Percentiles rank a stretch among this genome's conserved stretches.
Conservation (phyloP, 2,113 vertebrate species). For the Vulpes vulpes region DNA sequence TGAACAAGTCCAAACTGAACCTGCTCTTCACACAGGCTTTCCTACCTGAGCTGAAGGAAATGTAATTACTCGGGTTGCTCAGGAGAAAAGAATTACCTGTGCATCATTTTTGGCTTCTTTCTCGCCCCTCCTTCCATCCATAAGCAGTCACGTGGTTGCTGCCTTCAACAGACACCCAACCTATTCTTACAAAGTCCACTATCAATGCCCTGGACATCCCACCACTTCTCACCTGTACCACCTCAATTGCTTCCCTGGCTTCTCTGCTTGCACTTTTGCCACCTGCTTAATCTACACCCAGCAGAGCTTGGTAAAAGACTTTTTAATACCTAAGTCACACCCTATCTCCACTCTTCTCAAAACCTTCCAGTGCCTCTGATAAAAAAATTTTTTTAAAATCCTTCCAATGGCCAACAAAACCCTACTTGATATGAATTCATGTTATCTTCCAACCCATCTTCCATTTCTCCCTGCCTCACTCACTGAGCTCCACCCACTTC, state of each 20-base stretch:
- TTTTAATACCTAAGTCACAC: not conserved
- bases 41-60: not conserved
- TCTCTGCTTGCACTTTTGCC: too few relatives aligned
- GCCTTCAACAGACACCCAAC: rapidly evolving
- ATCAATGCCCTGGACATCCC: rapidly evolving
- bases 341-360: not conserved
- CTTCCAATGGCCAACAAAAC: not conserved
- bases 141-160: not conserved
- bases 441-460: not conserved
- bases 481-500: not conserved
- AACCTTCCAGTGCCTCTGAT: not conserved
- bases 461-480: too few relatives aligned
- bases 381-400: not conserved
- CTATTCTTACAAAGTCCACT: not conserved
- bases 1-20: not conserved
- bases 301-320: rapidly evolving
- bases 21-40: not conserved
- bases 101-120: too few relatives aligned
- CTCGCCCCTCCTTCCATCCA: not conserved
- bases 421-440: rapidly evolving
- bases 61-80: not conserved
- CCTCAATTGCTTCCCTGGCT: rapidly evolving
- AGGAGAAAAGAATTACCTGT: not conserved
- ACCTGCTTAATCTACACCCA: rapidly evolving
- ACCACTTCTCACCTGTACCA: rapidly evolving